These are phyloP conservation scores for Protonemura montana DNA, from an alignment of 2,888 invertebrate species.

Conservation along the genomic window DNA sequence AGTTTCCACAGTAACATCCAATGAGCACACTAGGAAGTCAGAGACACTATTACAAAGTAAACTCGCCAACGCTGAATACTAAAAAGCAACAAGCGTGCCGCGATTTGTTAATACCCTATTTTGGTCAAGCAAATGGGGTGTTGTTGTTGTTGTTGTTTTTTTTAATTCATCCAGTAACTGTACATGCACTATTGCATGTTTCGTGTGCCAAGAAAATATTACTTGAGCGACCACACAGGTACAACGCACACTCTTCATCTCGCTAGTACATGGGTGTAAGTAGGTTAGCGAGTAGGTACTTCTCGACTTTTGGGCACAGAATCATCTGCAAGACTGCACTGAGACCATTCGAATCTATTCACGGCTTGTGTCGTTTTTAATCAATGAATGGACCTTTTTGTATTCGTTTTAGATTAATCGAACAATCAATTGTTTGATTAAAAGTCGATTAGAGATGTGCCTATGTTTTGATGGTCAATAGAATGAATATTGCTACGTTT, in stretches of 20 bases:
- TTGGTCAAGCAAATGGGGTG: not conserved
- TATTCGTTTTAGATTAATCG: not conserved
- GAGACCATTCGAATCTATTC: not conserved
- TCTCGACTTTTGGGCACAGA: not conserved
- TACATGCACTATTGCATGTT: not conserved
- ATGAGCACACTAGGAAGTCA: not conserved
- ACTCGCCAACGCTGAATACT: not conserved
- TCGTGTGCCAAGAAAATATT: not conserved
- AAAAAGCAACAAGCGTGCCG: not conserved
- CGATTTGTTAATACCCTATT: not conserved
- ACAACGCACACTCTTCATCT: no score
- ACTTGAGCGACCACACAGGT: not conserved
- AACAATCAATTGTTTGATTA: not conserved
- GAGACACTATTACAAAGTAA: not conserved
- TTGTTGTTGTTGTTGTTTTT: not conserved
- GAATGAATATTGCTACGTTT: no score
- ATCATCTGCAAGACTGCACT: not conserved
- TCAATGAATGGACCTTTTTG: not conserved
- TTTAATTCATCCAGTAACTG: not conserved
- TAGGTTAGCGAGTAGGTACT: not conserved
- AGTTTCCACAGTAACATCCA: not conserved
- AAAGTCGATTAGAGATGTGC: not conserved
- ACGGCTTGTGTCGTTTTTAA: not conserved
- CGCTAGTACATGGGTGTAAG: not conserved
- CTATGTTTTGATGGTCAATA: no score